phyloP scores from a whole-genome alignment of 2,888 invertebrate genomes.

The Drosophila nigricruria region DNA sequence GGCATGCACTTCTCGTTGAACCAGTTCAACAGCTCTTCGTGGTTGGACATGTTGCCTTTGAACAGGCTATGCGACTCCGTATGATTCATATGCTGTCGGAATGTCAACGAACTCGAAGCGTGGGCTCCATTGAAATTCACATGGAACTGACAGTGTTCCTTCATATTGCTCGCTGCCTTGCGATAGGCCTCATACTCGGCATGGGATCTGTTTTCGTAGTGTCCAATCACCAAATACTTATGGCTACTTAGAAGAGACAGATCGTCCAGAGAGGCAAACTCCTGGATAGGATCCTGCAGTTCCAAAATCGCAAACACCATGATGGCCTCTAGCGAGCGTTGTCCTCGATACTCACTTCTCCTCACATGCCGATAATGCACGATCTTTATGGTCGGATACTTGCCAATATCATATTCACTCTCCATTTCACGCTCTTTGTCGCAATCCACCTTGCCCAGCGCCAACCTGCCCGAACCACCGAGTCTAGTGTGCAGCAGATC shows the following conservation, averaged over 20 bases:
- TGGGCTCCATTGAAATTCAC: slow-evolving; percentile 90
- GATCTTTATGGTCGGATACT: slow-evolving; percentile 98
- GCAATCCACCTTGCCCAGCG: slow-evolving; percentile 97
- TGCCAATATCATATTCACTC: slow-evolving; percentile 94
- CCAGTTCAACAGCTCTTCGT: slow-evolving; percentile 93
- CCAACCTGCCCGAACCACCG: slow-evolving; percentile 91
- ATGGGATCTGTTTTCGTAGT: slow-evolving; percentile 91
- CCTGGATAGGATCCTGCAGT: slow-evolving; percentile 91
- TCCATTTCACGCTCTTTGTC: slow-evolving; percentile 93
- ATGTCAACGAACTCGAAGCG: slow-evolving; percentile 87
- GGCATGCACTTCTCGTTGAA: slow-evolving; percentile 95
- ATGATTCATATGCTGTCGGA: slow-evolving; percentile 89
- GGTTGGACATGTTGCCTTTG: slow-evolving; percentile 88
- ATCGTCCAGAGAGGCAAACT: slow-evolving; percentile 90
- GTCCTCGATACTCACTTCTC: slow-evolving; percentile 92
- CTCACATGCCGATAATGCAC: slow-evolving; percentile 92
- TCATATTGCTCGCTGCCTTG: slow-evolving; percentile 91
- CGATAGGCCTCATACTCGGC: slow-evolving; percentile 91
- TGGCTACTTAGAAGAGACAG: slow-evolving; percentile 89
- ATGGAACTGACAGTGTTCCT: slow-evolving; percentile 96
- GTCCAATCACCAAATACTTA: slow-evolving; percentile 93
- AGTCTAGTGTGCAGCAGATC: slow-evolving; percentile 88
- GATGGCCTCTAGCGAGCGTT: slow-evolving; percentile 94
- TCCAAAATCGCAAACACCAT: slow-evolving; percentile 93
- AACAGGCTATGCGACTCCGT: slow-evolving; percentile 92